Conservation (phyloP, 53 echinoderm and acorn worm genomes). For the Astropecten irregularis region DNA sequence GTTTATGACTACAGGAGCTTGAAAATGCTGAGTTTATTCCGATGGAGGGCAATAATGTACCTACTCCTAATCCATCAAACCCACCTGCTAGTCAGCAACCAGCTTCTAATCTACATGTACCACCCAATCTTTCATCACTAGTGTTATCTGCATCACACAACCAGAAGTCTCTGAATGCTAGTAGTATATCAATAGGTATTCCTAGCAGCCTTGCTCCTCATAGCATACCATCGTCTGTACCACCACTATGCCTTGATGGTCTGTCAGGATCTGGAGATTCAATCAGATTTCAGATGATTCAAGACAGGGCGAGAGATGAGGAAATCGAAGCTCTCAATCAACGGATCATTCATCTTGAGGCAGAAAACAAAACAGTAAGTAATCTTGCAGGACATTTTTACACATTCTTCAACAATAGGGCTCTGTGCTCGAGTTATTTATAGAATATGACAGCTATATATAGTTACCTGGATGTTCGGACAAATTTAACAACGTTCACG, state of each 20-base stretch:
- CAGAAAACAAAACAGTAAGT: constrained; percentile 85
- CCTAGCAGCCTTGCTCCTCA: not conserved
- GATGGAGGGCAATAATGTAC: not conserved
- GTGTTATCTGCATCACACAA: constrained; percentile 39
- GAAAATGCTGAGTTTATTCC: constrained; percentile 70
- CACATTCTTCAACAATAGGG: not conserved
- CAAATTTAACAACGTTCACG: too few species aligned
- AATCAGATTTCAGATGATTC: constrained; percentile 70
- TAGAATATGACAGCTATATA: not conserved
- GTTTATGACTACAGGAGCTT: constrained; percentile 71
- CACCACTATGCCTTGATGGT: constrained; percentile 80
- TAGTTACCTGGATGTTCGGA: too few species aligned
- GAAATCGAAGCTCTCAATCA: constrained; percentile 71
- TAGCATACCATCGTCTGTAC: constrained; percentile 70
- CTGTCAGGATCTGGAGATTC: constrained; percentile 80
- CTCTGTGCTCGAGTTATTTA: too few species aligned
- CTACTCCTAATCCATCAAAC: not conserved
- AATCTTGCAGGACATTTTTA: not conserved
- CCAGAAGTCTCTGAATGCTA: constrained; percentile 38
- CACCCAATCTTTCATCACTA: constrained; percentile 30
- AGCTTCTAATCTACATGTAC: too few species aligned
- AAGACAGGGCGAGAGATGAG: constrained; percentile 60
- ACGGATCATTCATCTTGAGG: constrained; percentile 68
- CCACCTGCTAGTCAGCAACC: too few species aligned
- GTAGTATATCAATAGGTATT: constrained; percentile 17